Evolutionary conservation across 2,113 vertebrate species (phyloP).

Genomic region (Leucopsar rothschildi): DNA sequence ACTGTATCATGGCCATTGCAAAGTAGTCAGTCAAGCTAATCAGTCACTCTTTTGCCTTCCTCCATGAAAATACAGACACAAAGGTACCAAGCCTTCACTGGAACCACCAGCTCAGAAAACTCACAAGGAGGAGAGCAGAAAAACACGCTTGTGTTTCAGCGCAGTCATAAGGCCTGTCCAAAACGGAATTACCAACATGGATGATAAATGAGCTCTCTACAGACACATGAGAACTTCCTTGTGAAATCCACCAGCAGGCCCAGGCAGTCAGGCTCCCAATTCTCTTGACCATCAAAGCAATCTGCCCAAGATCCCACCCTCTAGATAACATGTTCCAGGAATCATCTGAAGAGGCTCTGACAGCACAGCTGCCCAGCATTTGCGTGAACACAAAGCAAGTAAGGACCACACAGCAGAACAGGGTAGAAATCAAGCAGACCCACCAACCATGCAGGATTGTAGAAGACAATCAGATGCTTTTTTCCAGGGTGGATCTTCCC

Average conservation of each 20-base stretch:
- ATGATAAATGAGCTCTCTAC: background rate
- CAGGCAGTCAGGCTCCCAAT: background rate
- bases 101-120: background rate
- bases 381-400: background rate
- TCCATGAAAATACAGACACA: background rate
- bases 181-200: background rate
- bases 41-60: background rate
- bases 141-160: rapidly evolving
- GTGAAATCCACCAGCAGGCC: background rate
- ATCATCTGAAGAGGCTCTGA: background rate
- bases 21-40: background rate
- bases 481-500: background rate
- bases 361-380: background rate
- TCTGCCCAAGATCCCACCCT: background rate
- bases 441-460: background rate
- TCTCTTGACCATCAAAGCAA: background rate
- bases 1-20: rapidly evolving
- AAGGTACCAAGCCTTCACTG: background rate
- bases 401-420: background rate
- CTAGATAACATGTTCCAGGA: background rate
- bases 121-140: background rate
- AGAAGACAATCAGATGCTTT: background rate
- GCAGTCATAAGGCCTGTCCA: background rate
- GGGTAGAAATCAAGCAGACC: background rate
- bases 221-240: background rate